Evolutionary conservation across 2,113 vertebrate species (phyloP).

Genomic region (Corythornis madagascariensis): DNA sequence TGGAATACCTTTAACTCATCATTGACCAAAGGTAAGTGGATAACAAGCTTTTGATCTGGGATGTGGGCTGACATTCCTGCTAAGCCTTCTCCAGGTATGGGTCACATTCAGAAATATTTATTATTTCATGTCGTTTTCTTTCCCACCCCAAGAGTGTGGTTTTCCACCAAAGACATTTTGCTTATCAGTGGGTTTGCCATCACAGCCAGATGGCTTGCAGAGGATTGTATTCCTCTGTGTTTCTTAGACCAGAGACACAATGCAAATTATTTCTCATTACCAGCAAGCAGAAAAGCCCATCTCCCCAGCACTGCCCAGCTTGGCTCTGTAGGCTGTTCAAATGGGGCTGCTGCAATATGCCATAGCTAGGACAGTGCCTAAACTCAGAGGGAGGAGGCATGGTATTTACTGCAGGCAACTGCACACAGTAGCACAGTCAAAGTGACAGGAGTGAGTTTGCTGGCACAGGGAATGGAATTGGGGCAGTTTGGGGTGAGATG

Average conservation of each 20-base stretch:
- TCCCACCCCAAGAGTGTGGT: background rate
- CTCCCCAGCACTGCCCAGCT: background rate
- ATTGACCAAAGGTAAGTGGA: background rate
- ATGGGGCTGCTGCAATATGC: background rate
- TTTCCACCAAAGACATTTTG: background rate
- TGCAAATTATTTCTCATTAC: background rate
- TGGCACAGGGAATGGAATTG: background rate
- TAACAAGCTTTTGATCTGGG: background rate
- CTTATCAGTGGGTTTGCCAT: background rate
- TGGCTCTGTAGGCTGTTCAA: background rate
- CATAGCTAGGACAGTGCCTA: background rate
- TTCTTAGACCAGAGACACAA: background rate
- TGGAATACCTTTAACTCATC: conserved; percentile 20
- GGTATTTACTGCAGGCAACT: background rate
- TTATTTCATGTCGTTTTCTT: background rate
- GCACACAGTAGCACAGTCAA: fast-evolving
- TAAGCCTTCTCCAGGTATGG: background rate
- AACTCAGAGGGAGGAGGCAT: background rate
- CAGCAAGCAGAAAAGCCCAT: background rate
- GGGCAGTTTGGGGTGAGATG: fast-evolving
- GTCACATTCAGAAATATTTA: background rate
- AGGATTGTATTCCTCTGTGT: fast-evolving
- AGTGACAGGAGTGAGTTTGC: background rate
- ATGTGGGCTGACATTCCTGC: background rate
- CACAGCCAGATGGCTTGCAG: background rate